Evolutionary conservation across 2,888 invertebrate genomes (phyloP), one percentile per base, ranked within the genome.

Genomic region (Empis livida): DNA sequence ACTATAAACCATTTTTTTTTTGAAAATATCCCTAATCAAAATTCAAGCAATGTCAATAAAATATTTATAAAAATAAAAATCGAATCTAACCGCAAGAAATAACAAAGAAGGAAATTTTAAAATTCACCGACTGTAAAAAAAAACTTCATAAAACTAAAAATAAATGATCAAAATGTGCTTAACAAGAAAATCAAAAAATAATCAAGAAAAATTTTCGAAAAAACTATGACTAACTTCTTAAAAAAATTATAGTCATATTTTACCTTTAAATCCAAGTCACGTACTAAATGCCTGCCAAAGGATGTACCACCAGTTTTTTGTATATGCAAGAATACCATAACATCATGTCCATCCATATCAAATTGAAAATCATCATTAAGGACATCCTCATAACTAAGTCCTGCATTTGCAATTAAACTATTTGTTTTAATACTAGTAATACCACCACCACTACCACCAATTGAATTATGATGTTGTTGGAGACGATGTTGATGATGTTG

Each of bases 291-390:
- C 64, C 88, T 84, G 46, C 97, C 99, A 67, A 99, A 97, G 9
- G 92, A 84, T 38, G 97, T 97, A 27, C 99, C 99, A 47, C 97
- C 97, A 45, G 97, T 99, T 74, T 99, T 99, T 71, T 99, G 99
- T 68, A 99, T 96, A 69, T 99, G 97, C 56, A 99, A 62, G 73
- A 78, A 99, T 82, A 99, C 96, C 78, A 99, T 87, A 48, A 99
- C 97, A 73, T 99, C 97, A 62, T 90, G 87, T 11, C 87, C 88
- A 65, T 87, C 84, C 72, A 91, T 85, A 69, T 91, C 87, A 71
- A 91, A 91, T 61, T 84, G 79, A 68, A 88, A 88, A 71, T 84
- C 85, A 63, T 88, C 88, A 63, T 87, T 87, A 47, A 89, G 74
- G 59, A 89, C 82, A 67, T 88, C 88, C 64, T 89, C 89, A 65